phyloP scores from a whole-genome alignment of 2,797 vertebrate genomes.

The Bryconaethiops microstoma region DNA sequence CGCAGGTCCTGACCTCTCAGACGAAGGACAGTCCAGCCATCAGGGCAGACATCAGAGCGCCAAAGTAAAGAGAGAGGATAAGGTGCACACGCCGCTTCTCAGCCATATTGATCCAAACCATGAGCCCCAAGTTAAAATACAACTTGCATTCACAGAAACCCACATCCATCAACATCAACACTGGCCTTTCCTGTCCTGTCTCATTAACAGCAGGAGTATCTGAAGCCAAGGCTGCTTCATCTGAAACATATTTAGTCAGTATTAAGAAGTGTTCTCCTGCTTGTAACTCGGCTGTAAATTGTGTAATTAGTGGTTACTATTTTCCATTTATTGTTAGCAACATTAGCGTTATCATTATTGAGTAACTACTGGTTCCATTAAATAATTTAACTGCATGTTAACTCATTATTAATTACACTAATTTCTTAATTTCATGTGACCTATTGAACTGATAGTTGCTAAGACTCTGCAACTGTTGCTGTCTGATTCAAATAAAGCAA shows the following conservation, averaged over 20 bases:
- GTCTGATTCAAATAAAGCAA: no score
- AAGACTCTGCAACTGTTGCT: no score
- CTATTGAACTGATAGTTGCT: no score
- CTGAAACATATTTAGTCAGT: background rate
- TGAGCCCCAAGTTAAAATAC: conserved; percentile 58
- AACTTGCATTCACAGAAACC: conserved; percentile 48
- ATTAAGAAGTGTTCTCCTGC: no score
- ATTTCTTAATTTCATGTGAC: no score
- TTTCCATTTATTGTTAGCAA: no score
- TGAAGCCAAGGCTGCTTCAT: background rate
- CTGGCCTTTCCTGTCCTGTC: background rate
- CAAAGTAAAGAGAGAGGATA: conserved; percentile 59
- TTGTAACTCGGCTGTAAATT: no score
- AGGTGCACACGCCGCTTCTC: conserved; percentile 49
- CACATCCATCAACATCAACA: conserved; percentile 44
- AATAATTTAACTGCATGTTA: no score
- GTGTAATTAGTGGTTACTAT: no score
- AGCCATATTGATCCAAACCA: conserved; percentile 56
- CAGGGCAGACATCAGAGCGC: conserved; percentile 47
- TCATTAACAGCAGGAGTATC: background rate
- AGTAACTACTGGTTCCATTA: no score
- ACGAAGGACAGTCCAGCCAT: conserved; percentile 50
- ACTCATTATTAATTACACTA: no score
- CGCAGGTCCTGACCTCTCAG: conserved; percentile 53
- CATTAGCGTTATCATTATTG: no score